A percentile compares a stretch with the other conserved stretches of the same genome.
Evolutionary conservation across 2,888 invertebrate genomes (phyloP).

Genomic region (Nomada ferruginata): DNA sequence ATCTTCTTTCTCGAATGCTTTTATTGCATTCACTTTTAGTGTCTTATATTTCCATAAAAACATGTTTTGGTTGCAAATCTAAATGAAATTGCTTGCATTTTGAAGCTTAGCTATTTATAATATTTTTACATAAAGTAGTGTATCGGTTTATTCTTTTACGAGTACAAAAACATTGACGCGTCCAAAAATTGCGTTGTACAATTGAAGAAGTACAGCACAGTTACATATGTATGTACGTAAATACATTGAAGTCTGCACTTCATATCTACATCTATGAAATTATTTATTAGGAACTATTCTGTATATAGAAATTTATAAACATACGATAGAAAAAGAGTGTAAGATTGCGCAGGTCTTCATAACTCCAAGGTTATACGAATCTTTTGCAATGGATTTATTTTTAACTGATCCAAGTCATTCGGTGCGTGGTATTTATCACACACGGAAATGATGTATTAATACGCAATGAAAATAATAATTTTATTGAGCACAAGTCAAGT

Average conservation of each 20-base stretch:
- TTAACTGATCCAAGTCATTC: slow-evolving; percentile 36
- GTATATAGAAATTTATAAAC: slow-evolving; percentile 12
- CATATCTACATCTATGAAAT: not conserved
- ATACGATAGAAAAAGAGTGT: slow-evolving; percentile 12
- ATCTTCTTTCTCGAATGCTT: not conserved
- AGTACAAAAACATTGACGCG: not conserved
- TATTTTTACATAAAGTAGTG: not conserved
- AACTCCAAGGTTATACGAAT: slow-evolving; percentile 36
- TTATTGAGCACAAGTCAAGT: not conserved
- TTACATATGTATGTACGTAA: no score
- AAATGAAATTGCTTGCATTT: no score
- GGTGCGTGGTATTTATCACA: not conserved
- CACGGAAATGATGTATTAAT: not conserved
- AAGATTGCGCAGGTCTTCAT: slow-evolving; percentile 29
- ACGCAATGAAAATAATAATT: slow-evolving; percentile 8
- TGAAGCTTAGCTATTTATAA: no score
- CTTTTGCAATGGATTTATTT: slow-evolving; percentile 45
- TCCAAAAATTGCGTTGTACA: not conserved
- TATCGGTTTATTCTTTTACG: not conserved
- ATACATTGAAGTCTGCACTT: not conserved
- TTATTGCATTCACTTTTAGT: not conserved
- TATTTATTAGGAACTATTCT: not conserved
- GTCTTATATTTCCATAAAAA: not conserved
- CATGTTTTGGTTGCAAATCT: no score
- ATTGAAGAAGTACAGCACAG: no score